A percentile compares a stretch with the other conserved stretches of the same genome.
Conservation (phyloP, 2,113 vertebrate species). For the Dermatemys mawii region DNA sequence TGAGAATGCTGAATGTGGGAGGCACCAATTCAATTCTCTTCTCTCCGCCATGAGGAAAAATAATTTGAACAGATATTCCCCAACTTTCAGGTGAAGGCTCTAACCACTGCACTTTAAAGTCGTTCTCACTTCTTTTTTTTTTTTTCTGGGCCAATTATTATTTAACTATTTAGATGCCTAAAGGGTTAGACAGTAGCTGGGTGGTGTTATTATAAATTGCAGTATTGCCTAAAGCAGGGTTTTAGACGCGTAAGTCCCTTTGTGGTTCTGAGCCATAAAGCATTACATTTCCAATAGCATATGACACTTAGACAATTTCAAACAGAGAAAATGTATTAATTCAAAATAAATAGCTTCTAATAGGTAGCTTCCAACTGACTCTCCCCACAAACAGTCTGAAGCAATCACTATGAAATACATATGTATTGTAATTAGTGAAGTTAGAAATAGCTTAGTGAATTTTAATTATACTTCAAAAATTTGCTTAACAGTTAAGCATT, state of each 20-base stretch:
- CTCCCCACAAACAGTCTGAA: background rate
- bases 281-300: background rate
- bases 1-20: background rate
- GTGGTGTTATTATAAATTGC: no score
- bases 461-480: constrained; percentile 3
- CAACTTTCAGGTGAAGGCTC: background rate
- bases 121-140: background rate
- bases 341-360: no score
- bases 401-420: background rate
- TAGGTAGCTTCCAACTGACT: background rate
- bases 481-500: background rate
- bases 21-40: background rate
- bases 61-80: background rate
- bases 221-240: no score
- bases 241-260: no score
- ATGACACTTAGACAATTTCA: background rate
- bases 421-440: background rate
- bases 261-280: background rate
- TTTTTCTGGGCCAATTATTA: no score
- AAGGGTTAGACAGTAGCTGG: background rate
- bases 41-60: background rate
- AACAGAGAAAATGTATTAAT: background rate
- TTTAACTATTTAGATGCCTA: background rate
- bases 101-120: background rate
- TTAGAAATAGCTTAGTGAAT: background rate